Base-by-base conservation (phyloP, 1,140 invertebrate genomes). In the Medauroidea extradentata region DNA sequence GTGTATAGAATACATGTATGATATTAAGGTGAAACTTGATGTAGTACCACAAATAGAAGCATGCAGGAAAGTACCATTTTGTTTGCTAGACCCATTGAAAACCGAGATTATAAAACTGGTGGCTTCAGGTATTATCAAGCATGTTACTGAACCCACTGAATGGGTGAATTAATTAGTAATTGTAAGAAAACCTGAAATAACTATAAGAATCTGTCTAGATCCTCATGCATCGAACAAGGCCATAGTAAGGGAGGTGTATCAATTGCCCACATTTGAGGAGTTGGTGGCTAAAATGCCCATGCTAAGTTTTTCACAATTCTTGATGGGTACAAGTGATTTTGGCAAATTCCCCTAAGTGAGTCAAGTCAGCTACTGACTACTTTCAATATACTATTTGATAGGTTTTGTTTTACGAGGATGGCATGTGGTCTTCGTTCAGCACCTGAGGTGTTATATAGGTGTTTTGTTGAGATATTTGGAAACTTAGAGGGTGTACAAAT, bases 121-220 rank as follows among this genome's bases (percentile, higher is more conserved):
- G 42, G 64, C 64, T 49, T n/a, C 48, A 14, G 59, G 52, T 16
- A 54, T 73, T 8, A 65, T 67, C 21, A 41, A 50, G 34, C 67
- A 64, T 42, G 63, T 70, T 11, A 64, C 53, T 16, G 61, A 73
- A 55, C 71, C 74, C 18, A 73, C 71, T 8, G 69, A 75, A 3
- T 77, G 70, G 71, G 67, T 72, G 0, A 71, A 73, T 61, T 41
- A 59, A 2, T 53, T 73, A n/a, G 70, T 76, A 16, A 61, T 76
- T n/a, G 69, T 72, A 3, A 59, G 62, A 50, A 74, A 74, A 69
- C 64, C 59, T 24, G 67, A 69, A 54, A 66, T 67, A n/a, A 53
- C 68, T 24, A 19, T 77, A 8, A 61, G 75, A 61, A 58, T 79
- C 19, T 78, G 73, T 63, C 48, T 79, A 9, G 75, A 78, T 55